Base-by-base conservation (phyloP, 2,888 invertebrate genomes). In the Cosmorhoe ocellata region DNA sequence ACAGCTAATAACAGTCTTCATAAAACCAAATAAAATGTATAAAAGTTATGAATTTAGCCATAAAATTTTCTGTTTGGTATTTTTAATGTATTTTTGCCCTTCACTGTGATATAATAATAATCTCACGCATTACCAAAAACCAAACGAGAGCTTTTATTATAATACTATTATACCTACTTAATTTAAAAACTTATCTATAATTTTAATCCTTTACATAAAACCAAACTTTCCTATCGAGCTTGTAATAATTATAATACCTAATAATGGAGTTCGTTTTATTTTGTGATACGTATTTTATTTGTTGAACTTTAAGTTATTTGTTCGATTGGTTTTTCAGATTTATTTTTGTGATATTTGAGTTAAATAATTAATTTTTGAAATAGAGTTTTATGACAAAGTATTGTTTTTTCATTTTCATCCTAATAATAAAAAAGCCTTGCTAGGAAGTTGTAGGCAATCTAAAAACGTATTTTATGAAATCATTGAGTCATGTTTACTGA, bases 61-160 rank as follows among this genome's bases (percentile, higher is more conserved):
- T n/a, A n/a, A n/a, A n/a, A n/a, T n/a, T n/a, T n/a, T n/a, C n/a
- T n/a, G 33, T 14, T 34, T 34, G 14, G 14, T 33, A 42, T 33
- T 41, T 59, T 58, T 57, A 68, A 66, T 59, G 66, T 74, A 72
- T 71, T 65, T 71, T 66, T 67, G 66, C 71, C 62, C 58, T 60
- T 68, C 72, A 73, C 74, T 79, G 79, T 79, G 78, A 80, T 79
- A 76, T 64, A 61, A 51, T 65, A 71, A 34, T 71, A 71, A 66
- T 68, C 66, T 76, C 79, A 83, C 80, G 75, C 76, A 69, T 67
- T 60, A 52, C 27, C 53, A 48, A 48, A 47, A 56, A 59, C 58
- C 60, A 64, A 66, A 51, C 59, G 65, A 59, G 74, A 79, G 76
- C 77, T 78, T 79, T 54, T 63, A 61, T 49, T 62, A 73, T 64